Conservation (phyloP, 2,888 invertebrate species). For the Drosophila aldrichi region DNA sequence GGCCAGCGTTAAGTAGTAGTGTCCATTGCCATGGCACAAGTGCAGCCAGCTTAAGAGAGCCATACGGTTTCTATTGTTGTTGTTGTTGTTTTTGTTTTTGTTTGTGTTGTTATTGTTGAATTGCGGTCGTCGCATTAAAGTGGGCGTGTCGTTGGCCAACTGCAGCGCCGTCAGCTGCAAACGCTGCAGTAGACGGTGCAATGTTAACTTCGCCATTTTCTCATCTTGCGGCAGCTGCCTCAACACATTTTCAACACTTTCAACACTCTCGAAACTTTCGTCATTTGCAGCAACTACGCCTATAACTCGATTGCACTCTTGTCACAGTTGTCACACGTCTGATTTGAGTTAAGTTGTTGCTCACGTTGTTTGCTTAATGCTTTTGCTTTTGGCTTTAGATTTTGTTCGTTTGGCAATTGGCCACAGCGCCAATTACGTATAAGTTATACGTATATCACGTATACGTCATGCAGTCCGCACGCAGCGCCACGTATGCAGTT, state of each 20-base stretch:
- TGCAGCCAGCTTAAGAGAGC: constrained; percentile 64
- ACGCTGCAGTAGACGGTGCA: constrained; percentile 68
- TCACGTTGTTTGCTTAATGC: background rate
- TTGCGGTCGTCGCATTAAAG: constrained; percentile 32
- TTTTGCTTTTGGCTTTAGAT: background rate
- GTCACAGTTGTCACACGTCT: background rate
- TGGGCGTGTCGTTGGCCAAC: constrained; percentile 55
- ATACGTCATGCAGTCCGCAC: constrained; percentile 66
- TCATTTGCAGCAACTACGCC: constrained; percentile 50
- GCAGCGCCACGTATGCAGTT: constrained; percentile 39
- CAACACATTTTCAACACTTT: constrained; percentile 56
- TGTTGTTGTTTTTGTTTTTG: constrained; percentile 36
- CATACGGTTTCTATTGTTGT: constrained; percentile 54
- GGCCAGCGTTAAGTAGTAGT: constrained; percentile 74
- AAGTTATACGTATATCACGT: constrained; percentile 58
- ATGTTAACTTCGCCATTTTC: constrained; percentile 77
- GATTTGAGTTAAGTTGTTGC: background rate
- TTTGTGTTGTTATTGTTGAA: constrained; percentile 27
- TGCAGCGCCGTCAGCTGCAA: constrained; percentile 71
- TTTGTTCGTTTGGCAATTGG: constrained; percentile 61
- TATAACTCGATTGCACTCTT: background rate
- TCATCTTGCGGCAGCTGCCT: constrained; percentile 62
- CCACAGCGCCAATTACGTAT: constrained; percentile 57
- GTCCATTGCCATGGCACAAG: constrained; percentile 61
- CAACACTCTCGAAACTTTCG: constrained; percentile 62